Percentiles rank a stretch among this genome's conserved stretches.
Evolutionary conservation across 2,797 vertebrate genomes (phyloP).

Genomic region (Urophycis tenuis): DNA sequence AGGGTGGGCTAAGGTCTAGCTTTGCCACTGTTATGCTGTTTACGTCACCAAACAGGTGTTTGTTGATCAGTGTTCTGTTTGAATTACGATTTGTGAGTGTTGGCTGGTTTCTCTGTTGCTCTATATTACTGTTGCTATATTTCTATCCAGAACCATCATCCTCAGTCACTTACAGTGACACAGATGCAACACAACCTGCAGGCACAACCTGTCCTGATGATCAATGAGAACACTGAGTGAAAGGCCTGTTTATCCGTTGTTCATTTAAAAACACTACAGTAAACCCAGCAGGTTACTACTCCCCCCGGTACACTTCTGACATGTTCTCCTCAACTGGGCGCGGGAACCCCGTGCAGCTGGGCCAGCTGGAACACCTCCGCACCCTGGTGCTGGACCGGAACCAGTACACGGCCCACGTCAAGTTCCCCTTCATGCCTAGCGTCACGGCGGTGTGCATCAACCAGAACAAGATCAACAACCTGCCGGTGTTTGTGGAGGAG

Average conservation of each 20-base stretch:
- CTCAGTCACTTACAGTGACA: background rate
- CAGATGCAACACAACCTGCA: background rate
- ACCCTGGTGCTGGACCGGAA: constrained; percentile 74
- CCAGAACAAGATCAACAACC: constrained; percentile 73
- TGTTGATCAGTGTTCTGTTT: background rate
- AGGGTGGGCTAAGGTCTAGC: no score
- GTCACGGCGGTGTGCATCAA: constrained; percentile 71
- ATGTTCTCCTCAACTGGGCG: constrained; percentile 58
- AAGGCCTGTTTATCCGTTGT: no score
- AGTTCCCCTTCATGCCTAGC: constrained; percentile 72
- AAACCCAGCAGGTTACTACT: no score
- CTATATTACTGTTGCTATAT: background rate
- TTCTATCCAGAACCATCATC: background rate
- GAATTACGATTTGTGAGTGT: background rate
- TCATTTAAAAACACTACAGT: no score
- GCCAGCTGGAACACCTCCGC: constrained; percentile 65
- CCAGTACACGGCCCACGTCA: constrained; percentile 70
- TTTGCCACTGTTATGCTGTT: no score
- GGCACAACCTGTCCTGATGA: no score
- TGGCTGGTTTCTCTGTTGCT: no score
- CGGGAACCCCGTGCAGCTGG: constrained; percentile 70
- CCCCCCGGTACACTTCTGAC: no score
- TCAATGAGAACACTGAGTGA: no score
- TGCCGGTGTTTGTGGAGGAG: constrained; percentile 72
- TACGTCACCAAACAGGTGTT: background rate